These are phyloP conservation scores for Ploceus nigricollis DNA, from an alignment of 2,113 vertebrate species.

Conservation along the genomic window DNA sequence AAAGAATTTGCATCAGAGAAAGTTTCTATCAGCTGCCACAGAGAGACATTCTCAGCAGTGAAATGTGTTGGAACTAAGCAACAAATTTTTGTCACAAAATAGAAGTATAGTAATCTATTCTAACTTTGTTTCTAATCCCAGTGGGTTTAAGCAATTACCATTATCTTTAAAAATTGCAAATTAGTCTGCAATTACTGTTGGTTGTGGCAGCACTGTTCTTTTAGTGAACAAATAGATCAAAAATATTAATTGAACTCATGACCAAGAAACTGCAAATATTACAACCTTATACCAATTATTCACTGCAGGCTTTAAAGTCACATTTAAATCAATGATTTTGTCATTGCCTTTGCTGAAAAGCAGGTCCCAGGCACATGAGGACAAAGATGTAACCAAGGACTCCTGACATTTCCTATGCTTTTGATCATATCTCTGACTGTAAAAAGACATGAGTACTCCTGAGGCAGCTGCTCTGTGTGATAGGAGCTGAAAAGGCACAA, in stretches of 20 bases:
- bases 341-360: neutral
- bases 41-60: neutral
- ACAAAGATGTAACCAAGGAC: neutral
- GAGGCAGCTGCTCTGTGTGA: neutral
- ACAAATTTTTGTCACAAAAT: neutral
- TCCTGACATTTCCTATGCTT: neutral
- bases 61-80: neutral
- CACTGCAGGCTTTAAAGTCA: neutral
- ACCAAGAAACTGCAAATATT: neutral
- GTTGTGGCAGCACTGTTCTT: neutral
- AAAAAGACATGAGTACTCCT: neutral
- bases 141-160: constrained; percentile 17
- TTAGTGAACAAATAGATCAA: constrained; percentile 29
- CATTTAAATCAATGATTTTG: neutral
- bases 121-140: neutral
- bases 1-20: neutral
- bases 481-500: neutral
- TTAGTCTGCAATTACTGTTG: constrained; percentile 25
- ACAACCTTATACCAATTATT: neutral
- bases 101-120: neutral
- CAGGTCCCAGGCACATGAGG: neutral
- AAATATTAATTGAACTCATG: constrained; percentile 44
- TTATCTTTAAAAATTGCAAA: constrained; percentile 25
- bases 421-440: neutral
- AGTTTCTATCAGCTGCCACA: neutral